Conservation (phyloP, 2,113 vertebrate species). For the Girardinichthys multiradiatus region DNA sequence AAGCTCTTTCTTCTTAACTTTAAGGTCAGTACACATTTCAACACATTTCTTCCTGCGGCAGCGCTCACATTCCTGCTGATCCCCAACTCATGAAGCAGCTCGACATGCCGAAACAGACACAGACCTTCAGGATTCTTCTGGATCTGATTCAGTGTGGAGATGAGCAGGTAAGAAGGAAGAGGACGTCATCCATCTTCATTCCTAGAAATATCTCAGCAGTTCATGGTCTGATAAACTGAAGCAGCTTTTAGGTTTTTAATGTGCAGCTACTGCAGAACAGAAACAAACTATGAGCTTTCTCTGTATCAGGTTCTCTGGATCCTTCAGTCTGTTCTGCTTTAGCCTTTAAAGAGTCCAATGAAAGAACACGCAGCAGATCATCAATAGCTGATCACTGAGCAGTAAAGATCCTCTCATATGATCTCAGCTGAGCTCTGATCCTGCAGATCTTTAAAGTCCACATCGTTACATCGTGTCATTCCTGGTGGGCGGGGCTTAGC, state of each 20-base stretch:
- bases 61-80: conserved; percentile 20
- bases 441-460: not conserved
- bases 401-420: not conserved
- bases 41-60: not conserved
- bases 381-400: not conserved
- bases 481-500: conserved; percentile 1
- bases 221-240: no score
- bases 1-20: not conserved
- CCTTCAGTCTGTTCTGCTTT: not conserved
- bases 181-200: not conserved
- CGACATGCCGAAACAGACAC: not conserved
- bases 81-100: not conserved
- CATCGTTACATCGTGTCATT: rapidly evolving
- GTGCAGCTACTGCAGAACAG: not conserved
- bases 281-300: not conserved
- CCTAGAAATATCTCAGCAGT: no score
- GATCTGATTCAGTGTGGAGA: not conserved
- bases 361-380: no score
- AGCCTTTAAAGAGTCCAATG: no score
- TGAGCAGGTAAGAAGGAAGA: no score
- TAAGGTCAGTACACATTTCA: not conserved
- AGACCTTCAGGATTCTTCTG: not conserved
- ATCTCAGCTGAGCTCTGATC: not conserved
- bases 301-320: not conserved
- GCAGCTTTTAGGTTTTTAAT: not conserved